Conservation (phyloP, 2,797 vertebrate species). For the Amniataba percoides region DNA sequence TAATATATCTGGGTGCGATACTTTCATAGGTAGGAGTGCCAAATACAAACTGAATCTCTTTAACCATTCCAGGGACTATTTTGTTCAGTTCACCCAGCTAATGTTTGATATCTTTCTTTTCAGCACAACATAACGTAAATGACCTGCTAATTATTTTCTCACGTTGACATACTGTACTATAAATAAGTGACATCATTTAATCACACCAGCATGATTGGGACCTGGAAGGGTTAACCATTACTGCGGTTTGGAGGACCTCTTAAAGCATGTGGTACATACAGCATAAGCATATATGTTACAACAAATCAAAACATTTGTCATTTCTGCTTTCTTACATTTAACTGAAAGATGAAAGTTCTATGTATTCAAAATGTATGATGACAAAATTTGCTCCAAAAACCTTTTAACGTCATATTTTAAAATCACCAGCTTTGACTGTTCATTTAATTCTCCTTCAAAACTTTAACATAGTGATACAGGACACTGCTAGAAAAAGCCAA, state of each 20-base stretch:
- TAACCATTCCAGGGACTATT: neutral
- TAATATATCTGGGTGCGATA: slow-evolving; percentile 4
- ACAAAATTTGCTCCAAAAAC: slow-evolving; percentile 1
- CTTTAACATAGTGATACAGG: slow-evolving; percentile 32
- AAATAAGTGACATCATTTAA: too few relatives aligned
- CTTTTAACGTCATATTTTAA: neutral
- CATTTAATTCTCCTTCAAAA: slow-evolving; percentile 17
- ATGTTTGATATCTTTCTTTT: too few relatives aligned
- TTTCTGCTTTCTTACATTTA: neutral
- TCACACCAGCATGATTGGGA: too few relatives aligned
- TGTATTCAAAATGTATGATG: neutral
- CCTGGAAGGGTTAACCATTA: too few relatives aligned
- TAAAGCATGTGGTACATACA: neutral
- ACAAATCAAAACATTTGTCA: neutral
- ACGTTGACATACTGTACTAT: too few relatives aligned
- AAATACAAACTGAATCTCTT: neutral
- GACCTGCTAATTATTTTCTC: too few relatives aligned
- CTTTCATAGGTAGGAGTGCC: neutral
- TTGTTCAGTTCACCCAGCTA: too few relatives aligned
- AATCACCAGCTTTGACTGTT: slow-evolving; percentile 8
- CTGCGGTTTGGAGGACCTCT: neutral
- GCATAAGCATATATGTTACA: too few relatives aligned
- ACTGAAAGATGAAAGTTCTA: neutral
- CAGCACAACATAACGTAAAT: too few relatives aligned
- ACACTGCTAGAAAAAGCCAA: slow-evolving; percentile 35